Conservation (phyloP, 2,113 vertebrate species). For the Prietella phreatophila region DNA sequence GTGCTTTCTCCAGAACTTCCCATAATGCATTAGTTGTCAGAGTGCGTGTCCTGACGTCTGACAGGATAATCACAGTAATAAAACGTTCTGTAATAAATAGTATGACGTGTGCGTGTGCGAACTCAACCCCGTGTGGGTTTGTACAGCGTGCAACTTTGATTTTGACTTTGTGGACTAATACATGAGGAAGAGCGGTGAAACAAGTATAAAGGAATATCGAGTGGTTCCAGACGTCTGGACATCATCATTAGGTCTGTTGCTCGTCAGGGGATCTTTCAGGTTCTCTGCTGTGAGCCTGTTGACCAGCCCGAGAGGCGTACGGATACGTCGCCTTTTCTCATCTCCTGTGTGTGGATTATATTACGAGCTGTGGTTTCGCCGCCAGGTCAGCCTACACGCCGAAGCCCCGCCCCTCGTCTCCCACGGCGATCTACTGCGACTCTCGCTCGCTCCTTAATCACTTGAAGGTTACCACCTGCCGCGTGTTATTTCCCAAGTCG, state of each 20-base stretch:
- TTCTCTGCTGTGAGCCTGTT: neutral
- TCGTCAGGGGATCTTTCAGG: neutral
- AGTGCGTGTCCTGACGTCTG: neutral
- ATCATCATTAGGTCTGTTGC: neutral
- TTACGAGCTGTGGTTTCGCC: neutral
- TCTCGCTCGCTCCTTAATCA: conserved; percentile 1
- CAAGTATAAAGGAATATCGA: neutral
- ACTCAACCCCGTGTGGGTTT: too few species aligned
- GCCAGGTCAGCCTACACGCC: neutral
- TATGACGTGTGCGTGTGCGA: neutral
- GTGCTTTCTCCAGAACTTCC: neutral
- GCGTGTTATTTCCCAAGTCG: conserved; percentile 18
- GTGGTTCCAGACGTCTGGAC: neutral
- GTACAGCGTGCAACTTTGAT: neutral
- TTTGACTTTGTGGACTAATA: neutral
- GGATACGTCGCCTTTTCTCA: neutral
- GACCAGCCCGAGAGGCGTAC: neutral
- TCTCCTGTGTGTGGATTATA: neutral
- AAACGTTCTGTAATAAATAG: neutral
- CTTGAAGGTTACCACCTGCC: conserved; percentile 38
- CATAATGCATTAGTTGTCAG: neutral
- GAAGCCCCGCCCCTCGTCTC: conserved; percentile 5
- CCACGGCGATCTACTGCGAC: neutral
- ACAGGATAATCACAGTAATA: neutral
- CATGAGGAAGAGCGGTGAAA: neutral